Percentiles rank a stretch among this genome's conserved stretches.
These are phyloP conservation scores for Peromyscus nudipes DNA, from an alignment of 2,797 vertebrate species.

Conservation along the genomic window DNA sequence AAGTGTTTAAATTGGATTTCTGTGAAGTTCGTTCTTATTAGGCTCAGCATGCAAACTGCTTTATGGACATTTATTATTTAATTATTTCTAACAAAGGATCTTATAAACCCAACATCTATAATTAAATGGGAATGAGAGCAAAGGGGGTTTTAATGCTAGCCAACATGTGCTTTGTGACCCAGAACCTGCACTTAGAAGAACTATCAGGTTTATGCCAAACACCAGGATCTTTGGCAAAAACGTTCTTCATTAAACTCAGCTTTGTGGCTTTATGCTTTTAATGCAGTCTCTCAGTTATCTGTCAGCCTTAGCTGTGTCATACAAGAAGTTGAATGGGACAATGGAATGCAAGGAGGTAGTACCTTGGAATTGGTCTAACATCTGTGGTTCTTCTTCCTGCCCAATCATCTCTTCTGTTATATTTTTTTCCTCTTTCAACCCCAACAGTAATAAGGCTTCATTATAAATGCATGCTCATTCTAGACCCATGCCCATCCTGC, in stretches of 20 bases:
- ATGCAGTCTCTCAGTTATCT: constrained; percentile 25
- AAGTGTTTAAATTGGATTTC: constrained; percentile 83
- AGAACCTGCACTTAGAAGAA: constrained; percentile 64
- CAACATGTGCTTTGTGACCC: constrained; percentile 75
- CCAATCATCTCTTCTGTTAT: neutral
- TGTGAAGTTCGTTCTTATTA: constrained; percentile 79
- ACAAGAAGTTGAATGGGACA: neutral
- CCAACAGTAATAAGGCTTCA: neutral
- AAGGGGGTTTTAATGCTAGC: constrained; percentile 66
- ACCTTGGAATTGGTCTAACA: neutral
- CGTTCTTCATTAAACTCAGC: constrained; percentile 75
- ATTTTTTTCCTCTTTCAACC: neutral
- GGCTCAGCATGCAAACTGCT: constrained; percentile 80
- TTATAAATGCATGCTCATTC: neutral
- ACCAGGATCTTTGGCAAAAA: constrained; percentile 63
- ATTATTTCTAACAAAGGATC: constrained; percentile 83
- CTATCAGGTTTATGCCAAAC: constrained; percentile 68
- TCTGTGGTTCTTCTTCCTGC: neutral
- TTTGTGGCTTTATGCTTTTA: constrained; percentile 68
- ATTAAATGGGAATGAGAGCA: constrained; percentile 79
- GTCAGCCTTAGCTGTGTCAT: neutral
- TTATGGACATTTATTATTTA: constrained; percentile 83
- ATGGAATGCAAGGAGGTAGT: neutral
- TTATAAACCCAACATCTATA: constrained; percentile 76
- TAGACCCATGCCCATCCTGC: neutral